Evolutionary conservation across 2,888 invertebrate genomes (phyloP), one percentile per base, ranked within the genome.

Genomic region (Cheilosia soror): DNA sequence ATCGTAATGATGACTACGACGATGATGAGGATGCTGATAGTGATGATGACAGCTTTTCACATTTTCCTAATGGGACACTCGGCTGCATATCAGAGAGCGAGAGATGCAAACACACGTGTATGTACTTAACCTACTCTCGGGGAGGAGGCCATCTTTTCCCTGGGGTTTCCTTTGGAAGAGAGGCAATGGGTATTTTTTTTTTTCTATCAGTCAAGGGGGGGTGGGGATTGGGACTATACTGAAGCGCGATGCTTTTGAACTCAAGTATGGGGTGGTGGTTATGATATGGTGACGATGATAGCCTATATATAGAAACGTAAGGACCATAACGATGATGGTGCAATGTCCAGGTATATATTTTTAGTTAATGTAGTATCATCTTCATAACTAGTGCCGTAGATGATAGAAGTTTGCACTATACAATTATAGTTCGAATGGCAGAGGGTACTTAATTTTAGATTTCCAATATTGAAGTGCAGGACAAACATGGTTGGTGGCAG

Each of bases 11-110:
- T 80, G 84, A 20, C 15, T 47, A 79, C 65, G 68, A 62, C 20
- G 78, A 71, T 37, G 63, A 73, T 33, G 53, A 57, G 53, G 42
- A 62, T 62, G 62, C 44, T 62, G 81, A 81, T 85, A 85, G 81
- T 85, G 85, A 77, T 85, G 85, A 81, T 85, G 85, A 81, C 81
- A 85, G 85, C 81, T 85, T 81, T 85, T 72, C 76, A 76, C 62
- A 72, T 76, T 65, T 84, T 80, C 71, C 62, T 80, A 81, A 85
- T 80, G 77, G 81, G 58, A 66, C 75, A 62, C 75, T 75, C 44
- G 51, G 44, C 68, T 75, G 73, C 63, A 79, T 73, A 57, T 31
- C 9, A 27, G 58, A 69, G 25, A 58, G 51, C 13, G 65, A 47
- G 40, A 72, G 42, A 51, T 57, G 49, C 66, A 66, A 53, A 62